Conservation (phyloP, 1,140 invertebrate genomes). For the Argopecten irradians region DNA sequence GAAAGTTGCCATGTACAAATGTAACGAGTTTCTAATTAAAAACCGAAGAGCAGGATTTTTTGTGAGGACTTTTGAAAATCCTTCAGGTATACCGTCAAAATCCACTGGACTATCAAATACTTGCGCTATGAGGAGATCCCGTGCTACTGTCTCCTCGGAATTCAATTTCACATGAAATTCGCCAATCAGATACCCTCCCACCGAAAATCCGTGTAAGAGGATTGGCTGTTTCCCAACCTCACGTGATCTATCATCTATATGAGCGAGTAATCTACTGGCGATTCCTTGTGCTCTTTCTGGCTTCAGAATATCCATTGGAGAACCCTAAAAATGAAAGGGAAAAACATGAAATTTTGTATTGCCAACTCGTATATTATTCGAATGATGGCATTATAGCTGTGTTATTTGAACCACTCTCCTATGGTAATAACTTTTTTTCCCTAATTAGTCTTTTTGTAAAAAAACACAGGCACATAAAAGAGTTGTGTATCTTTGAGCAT, state of each 20-base stretch:
- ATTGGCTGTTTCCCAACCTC: conserved; percentile 83
- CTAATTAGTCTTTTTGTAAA: too few species aligned
- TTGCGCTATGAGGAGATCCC: conserved; percentile 86
- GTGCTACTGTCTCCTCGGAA: conserved; percentile 80
- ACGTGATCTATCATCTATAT: conserved; percentile 80
- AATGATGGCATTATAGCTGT: too few species aligned
- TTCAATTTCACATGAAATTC: conserved; percentile 85
- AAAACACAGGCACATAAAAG: too few species aligned
- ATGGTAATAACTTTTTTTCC: too few species aligned
- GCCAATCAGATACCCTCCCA: conserved; percentile 91
- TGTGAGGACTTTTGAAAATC: conserved; percentile 86
- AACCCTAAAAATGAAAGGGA: conserved; percentile 81
- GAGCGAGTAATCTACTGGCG: conserved; percentile 84
- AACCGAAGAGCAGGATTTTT: conserved; percentile 85
- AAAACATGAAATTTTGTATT: too few species aligned
- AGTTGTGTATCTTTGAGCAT: too few species aligned
- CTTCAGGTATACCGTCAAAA: conserved; percentile 87
- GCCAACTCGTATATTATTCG: too few species aligned
- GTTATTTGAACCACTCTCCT: too few species aligned
- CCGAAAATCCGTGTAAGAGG: conserved; percentile 91
- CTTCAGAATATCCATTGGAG: conserved; percentile 89
- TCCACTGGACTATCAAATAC: conserved; percentile 93
- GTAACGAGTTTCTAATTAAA: conserved; percentile 78
- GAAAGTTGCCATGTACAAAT: conserved; percentile 77
- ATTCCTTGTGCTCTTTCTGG: conserved; percentile 84